A percentile compares a stretch with the other conserved stretches of the same genome.
Evolutionary conservation across 1,140 invertebrate genomes (phyloP).

Genomic region (Apis florea): DNA sequence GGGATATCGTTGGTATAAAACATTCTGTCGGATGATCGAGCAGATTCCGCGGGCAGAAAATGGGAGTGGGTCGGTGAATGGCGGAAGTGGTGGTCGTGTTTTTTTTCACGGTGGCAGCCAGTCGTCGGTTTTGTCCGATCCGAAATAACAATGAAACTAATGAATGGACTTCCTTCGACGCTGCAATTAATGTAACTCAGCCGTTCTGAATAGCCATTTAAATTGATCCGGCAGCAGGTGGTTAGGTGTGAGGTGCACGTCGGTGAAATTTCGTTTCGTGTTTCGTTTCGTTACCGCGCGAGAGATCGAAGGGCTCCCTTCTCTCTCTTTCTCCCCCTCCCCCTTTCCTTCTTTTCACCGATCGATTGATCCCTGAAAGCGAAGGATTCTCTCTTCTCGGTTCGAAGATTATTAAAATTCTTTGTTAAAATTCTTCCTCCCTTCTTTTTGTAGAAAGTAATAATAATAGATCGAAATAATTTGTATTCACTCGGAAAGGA

Average conservation of each 20-base stretch:
- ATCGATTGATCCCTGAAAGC: neutral
- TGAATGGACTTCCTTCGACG: constrained; percentile 66
- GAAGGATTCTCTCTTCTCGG: neutral
- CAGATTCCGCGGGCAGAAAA: constrained; percentile 36
- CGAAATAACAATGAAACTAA: constrained; percentile 64
- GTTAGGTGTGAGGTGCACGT: constrained; percentile 34
- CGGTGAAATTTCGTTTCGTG: constrained; percentile 31
- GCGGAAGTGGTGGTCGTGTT: constrained; percentile 52
- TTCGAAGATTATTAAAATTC: neutral
- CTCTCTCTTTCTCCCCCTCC: neutral
- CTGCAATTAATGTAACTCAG: constrained; percentile 65
- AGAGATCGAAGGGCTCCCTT: constrained; percentile 19
- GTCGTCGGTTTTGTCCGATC: constrained; percentile 35
- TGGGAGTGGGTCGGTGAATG: neutral
- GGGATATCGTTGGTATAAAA: neutral
- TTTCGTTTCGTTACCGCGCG: constrained; percentile 26
- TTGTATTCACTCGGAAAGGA: no score
- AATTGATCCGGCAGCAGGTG: constrained; percentile 40
- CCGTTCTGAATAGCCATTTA: constrained; percentile 61
- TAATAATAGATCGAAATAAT: no score
- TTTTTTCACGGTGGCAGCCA: constrained; percentile 47
- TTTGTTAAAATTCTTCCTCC: neutral
- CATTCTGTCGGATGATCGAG: constrained; percentile 34
- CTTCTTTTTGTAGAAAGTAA: no score
- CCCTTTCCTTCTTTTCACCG: constrained; percentile 12